Conservation (phyloP, 2,888 invertebrate genomes). For the Napeogenes sylphis region DNA sequence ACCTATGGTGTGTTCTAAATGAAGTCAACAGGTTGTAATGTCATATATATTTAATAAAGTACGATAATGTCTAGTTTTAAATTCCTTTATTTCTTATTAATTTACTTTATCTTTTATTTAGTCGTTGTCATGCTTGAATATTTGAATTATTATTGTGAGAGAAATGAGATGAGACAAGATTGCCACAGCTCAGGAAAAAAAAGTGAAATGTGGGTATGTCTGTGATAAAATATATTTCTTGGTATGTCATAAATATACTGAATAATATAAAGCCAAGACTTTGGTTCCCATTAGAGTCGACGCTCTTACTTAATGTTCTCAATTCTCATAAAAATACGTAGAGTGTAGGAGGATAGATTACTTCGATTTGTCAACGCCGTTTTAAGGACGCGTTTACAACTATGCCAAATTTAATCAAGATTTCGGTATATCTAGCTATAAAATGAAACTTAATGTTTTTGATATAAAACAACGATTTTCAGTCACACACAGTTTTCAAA, state of each 20-base stretch:
- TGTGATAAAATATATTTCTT: not conserved
- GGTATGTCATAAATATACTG: not conserved
- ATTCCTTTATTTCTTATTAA: not conserved
- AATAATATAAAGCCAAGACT: not conserved
- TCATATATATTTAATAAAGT: not conserved
- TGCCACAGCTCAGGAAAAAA: too few species aligned
- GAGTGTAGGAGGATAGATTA: constrained; percentile 5
- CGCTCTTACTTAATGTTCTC: constrained; percentile 3
- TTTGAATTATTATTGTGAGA: too few species aligned
- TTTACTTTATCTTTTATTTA: too few species aligned
- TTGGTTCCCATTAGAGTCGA: constrained; percentile 2
- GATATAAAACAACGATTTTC: too few species aligned
- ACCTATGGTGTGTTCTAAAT: constrained; percentile 41
- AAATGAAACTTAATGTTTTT: too few species aligned
- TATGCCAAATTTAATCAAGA: too few species aligned
- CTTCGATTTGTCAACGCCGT: constrained; percentile 4
- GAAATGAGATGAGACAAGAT: too few species aligned
- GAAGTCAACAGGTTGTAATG: not conserved
- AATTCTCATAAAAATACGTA: constrained; percentile 6
- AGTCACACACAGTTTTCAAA: too few species aligned
- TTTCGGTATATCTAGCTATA: too few species aligned
- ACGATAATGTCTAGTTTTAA: constrained; percentile 5
- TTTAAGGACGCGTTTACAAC: not conserved
- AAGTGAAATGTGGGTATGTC: not conserved
- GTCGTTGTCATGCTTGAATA: too few species aligned